Evolutionary conservation across 2,888 invertebrate species (phyloP).

Genomic region (Gnatocerus cornutus): DNA sequence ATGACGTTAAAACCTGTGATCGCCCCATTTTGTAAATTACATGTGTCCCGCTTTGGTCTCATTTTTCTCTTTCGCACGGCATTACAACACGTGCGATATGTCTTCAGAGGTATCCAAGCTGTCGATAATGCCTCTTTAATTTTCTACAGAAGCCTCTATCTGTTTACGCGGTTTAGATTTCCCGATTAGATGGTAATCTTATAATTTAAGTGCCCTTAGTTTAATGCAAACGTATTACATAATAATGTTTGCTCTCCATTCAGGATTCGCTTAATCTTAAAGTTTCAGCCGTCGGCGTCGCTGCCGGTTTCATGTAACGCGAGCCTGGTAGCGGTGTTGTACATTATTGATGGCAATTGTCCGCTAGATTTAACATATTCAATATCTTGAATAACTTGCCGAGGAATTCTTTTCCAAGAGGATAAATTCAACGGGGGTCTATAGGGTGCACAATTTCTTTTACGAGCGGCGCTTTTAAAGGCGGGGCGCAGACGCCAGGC

Average conservation of each 20-base stretch:
- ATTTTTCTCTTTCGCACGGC: too few relatives aligned
- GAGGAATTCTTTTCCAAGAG: slow-evolving; percentile 62
- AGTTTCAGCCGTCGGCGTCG: background rate
- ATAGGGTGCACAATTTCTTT: slow-evolving; percentile 59
- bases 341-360: slow-evolving; percentile 61
- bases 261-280: background rate
- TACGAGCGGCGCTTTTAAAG: slow-evolving; percentile 47
- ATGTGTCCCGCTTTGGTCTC: too few relatives aligned
- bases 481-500: slow-evolving; percentile 55
- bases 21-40: too few relatives aligned
- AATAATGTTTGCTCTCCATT: background rate
- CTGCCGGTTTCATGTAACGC: slow-evolving; percentile 4
- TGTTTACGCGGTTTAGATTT: background rate
- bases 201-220: background rate
- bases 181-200: slow-evolving; percentile 5
- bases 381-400: slow-evolving; percentile 62
- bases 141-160: background rate
- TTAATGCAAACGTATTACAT: slow-evolving; percentile 7
- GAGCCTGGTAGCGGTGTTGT: slow-evolving; percentile 20
- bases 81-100: background rate
- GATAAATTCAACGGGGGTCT: slow-evolving; percentile 59
- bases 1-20: too few relatives aligned
- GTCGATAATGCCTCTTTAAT: background rate
- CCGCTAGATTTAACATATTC: slow-evolving; percentile 67
- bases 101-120: background rate